A percentile compares a stretch with the other conserved stretches of the same genome.
Evolutionary conservation across 2,797 vertebrate species (phyloP).

Genomic region (Psittacula derbiana): DNA sequence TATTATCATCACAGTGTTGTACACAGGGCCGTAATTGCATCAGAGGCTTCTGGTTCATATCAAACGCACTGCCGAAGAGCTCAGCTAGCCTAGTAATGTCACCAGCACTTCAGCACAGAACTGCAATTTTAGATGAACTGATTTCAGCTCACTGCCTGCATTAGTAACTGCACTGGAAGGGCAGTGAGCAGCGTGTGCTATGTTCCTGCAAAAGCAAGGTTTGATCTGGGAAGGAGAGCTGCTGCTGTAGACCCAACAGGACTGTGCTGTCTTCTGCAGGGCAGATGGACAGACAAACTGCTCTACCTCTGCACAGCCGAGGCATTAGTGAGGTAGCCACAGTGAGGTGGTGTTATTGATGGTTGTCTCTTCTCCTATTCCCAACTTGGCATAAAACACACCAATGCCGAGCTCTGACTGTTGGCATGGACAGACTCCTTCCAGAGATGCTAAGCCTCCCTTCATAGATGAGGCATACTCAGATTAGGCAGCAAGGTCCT

Average conservation of each 20-base stretch:
- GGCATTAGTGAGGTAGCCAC: background rate
- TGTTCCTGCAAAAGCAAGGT: background rate
- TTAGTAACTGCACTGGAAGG: background rate
- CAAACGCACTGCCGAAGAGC: fast-evolving
- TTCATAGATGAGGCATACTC: too few relatives aligned
- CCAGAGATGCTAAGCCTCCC: background rate
- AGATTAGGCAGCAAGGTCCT: background rate
- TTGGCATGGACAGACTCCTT: too few relatives aligned
- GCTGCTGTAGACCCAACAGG: fast-evolving
- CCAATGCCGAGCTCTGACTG: background rate
- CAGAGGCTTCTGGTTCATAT: background rate
- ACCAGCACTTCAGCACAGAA: background rate
- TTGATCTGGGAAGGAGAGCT: background rate
- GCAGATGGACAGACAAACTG: background rate
- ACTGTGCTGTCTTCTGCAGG: background rate
- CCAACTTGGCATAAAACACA: background rate
- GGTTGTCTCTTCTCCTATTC: background rate
- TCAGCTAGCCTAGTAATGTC: background rate
- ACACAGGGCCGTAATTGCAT: background rate
- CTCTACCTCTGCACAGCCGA: background rate
- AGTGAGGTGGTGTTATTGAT: background rate
- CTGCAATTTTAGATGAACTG: background rate
- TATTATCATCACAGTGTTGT: background rate
- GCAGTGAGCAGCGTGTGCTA: fast-evolving
- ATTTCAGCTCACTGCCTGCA: background rate